Percentiles rank a stretch among this genome's conserved stretches.
These are phyloP conservation scores for Neomorphus geoffroyi DNA, from an alignment of 2,797 vertebrate genomes.

Conservation along the genomic window DNA sequence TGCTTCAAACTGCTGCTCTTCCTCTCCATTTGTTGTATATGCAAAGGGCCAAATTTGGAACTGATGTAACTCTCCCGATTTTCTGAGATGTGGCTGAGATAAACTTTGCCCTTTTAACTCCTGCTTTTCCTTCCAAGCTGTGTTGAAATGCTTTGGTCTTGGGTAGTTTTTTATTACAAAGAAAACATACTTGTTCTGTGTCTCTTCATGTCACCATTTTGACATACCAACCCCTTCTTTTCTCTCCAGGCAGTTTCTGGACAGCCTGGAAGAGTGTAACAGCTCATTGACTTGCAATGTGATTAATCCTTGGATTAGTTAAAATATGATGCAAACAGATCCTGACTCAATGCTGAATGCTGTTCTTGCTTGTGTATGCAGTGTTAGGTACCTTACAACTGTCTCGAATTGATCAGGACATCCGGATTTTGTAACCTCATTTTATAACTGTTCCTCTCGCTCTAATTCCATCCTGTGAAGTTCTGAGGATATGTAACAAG, in stretches of 20 bases:
- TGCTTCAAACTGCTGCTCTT: not conserved
- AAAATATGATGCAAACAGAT: constrained; percentile 70
- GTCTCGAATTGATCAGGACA: constrained; percentile 78
- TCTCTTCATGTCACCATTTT: not conserved
- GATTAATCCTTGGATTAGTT: constrained; percentile 73
- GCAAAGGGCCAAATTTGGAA: not conserved
- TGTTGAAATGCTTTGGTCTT: not conserved
- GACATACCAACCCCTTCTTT: not conserved
- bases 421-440: constrained; percentile 79
- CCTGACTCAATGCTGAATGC: constrained; percentile 54
- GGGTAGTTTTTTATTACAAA: not conserved
- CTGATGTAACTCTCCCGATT: not conserved
- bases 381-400: constrained; percentile 71
- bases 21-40: not conserved
- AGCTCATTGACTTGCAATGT: constrained; percentile 63
- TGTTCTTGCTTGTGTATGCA: constrained; percentile 59
- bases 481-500: constrained; percentile 82
- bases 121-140: constrained; percentile 19
- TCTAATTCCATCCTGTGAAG: constrained; percentile 80
- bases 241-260: not conserved
- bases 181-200: not conserved
- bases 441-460: constrained; percentile 78
- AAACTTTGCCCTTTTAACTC: not conserved
- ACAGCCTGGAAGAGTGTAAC: constrained; percentile 40
- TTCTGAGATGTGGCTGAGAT: not conserved